Evolutionary conservation across 2,888 invertebrate species (phyloP).

Genomic region (Metallyticus violacea): DNA sequence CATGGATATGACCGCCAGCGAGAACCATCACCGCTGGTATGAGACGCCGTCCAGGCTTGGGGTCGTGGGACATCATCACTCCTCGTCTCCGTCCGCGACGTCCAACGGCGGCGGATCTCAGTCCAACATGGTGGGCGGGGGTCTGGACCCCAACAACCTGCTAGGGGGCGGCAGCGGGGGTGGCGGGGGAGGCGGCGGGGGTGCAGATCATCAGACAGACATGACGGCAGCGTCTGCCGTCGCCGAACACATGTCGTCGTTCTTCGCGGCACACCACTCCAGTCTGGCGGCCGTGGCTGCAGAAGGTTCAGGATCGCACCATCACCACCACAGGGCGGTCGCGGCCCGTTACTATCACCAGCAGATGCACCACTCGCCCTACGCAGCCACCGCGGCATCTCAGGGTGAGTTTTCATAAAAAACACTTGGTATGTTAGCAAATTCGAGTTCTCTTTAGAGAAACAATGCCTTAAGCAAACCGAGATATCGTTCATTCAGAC

Average conservation of each 20-base stretch:
- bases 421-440: too few species aligned
- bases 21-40: constrained; percentile 49
- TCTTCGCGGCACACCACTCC: constrained; percentile 41
- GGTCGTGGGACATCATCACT: constrained; percentile 23
- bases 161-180: constrained; percentile 7
- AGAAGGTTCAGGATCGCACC: constrained; percentile 44
- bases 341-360: constrained; percentile 57
- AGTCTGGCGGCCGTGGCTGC: constrained; percentile 49
- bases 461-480: too few species aligned
- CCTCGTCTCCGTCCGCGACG: constrained; percentile 9
- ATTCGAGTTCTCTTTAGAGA: too few species aligned
- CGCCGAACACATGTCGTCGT: constrained; percentile 50
- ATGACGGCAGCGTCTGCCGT: constrained; percentile 46
- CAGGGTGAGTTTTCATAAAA: constrained; percentile 54
- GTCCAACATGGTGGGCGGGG: not conserved
- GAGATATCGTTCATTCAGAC: too few species aligned
- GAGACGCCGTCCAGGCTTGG: constrained; percentile 48
- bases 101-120: not conserved
- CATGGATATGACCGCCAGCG: constrained; percentile 52
- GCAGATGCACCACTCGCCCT: constrained; percentile 57
- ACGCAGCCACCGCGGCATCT: constrained; percentile 53
- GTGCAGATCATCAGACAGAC: constrained; percentile 36
- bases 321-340: constrained; percentile 51
- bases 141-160: constrained; percentile 11
- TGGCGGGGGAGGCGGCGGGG: not conserved